Percentiles rank a stretch among this genome's conserved stretches.
Evolutionary conservation across 2,888 invertebrate species (phyloP).

Genomic region (Scaptodrosophila latifasciaeformis): DNA sequence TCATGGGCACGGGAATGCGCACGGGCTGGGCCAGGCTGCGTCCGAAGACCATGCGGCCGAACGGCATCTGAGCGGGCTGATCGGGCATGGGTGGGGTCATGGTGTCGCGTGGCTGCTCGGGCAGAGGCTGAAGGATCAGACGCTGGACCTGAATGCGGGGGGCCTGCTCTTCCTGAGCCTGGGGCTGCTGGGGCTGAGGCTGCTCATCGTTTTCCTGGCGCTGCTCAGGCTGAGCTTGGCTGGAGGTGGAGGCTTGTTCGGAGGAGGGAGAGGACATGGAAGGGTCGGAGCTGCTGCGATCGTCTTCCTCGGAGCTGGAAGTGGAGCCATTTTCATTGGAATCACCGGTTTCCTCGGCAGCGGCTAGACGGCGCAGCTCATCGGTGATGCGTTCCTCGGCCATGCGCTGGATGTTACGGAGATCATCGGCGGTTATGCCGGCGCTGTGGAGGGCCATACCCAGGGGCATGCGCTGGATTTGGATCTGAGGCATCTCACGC

Average conservation of each 20-base stretch:
- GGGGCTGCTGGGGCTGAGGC: conserved; percentile 35
- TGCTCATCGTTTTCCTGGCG: conserved; percentile 33
- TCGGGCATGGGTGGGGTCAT: conserved; percentile 74
- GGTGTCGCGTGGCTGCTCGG: conserved; percentile 72
- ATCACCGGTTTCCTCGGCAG: conserved; percentile 62
- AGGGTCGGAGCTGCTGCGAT: conserved; percentile 31
- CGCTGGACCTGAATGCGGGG: conserved; percentile 67
- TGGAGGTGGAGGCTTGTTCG: conserved; percentile 49
- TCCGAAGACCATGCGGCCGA: conserved; percentile 74
- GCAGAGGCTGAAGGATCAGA: conserved; percentile 70
- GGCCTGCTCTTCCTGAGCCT: conserved; percentile 70
- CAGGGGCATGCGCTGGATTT: conserved; percentile 74
- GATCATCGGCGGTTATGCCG: conserved; percentile 74
- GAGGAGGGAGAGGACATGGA: conserved; percentile 34
- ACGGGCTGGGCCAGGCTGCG: conserved; percentile 75
- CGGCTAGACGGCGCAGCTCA: conserved; percentile 71
- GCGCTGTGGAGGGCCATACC: conserved; percentile 73
- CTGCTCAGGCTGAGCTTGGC: conserved; percentile 35
- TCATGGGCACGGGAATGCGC: conserved; percentile 77
- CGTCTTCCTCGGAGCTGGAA: conserved; percentile 63
- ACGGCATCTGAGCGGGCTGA: conserved; percentile 70
- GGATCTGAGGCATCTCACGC: conserved; percentile 54
- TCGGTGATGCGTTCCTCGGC: conserved; percentile 74
- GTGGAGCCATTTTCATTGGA: conserved; percentile 61
- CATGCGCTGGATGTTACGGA: conserved; percentile 74